Conservation (phyloP, 2,888 invertebrate species). For the Ochropacha duplaris region DNA sequence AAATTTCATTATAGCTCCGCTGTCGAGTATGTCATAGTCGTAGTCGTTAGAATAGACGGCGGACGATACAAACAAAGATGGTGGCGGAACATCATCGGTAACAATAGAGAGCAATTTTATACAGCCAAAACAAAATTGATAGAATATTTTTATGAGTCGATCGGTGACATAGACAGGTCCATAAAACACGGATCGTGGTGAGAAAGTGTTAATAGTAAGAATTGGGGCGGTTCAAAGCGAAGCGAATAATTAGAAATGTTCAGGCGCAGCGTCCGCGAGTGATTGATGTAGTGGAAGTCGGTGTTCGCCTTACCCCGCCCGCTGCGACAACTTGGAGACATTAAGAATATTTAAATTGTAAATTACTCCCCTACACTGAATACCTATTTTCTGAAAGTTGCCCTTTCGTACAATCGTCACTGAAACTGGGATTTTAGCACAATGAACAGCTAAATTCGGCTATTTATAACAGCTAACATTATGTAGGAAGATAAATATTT, state of each 20-base stretch:
- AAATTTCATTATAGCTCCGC: constrained; percentile 16
- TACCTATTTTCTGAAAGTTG: constrained; percentile 75
- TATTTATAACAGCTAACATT: no score
- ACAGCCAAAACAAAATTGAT: background rate
- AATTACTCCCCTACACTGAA: constrained; percentile 80
- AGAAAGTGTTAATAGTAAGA: constrained; percentile 44
- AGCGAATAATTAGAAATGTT: constrained; percentile 81
- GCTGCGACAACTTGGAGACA: constrained; percentile 77
- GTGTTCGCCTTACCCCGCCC: constrained; percentile 37
- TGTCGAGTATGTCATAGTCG: constrained; percentile 17
- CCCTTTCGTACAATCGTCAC: constrained; percentile 54
- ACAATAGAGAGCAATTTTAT: constrained; percentile 3
- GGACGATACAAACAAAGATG: constrained; percentile 3
- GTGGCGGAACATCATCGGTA: background rate
- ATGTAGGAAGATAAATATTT: no score
- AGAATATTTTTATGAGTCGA: background rate
- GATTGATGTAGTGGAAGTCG: constrained; percentile 82
- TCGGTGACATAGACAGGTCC: background rate
- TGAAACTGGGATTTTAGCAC: constrained; percentile 22
- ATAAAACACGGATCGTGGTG: constrained; percentile 8
- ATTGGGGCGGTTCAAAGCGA: constrained; percentile 58
- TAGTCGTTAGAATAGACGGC: constrained; percentile 10
- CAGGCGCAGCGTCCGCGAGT: constrained; percentile 78
- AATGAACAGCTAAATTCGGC: background rate
- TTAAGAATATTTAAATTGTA: constrained; percentile 83